Percentiles rank a stretch among this genome's conserved stretches.
Conservation (phyloP, 2,797 vertebrate species). For the Meriones psammophilus region DNA sequence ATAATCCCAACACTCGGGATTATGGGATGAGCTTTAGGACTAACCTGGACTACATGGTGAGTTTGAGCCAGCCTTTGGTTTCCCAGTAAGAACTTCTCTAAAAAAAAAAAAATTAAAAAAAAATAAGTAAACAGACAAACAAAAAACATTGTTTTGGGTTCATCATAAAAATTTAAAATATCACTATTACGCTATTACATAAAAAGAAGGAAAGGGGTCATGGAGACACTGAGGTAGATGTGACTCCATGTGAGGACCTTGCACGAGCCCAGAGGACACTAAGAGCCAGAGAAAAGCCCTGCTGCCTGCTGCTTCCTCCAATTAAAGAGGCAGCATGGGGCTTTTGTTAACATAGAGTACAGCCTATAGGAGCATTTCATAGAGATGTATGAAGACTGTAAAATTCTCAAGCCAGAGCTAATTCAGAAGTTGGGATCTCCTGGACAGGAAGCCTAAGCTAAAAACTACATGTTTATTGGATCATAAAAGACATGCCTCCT, state of each 20-base stretch:
- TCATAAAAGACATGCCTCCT: slow-evolving; percentile 82
- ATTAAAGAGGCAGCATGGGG: background rate
- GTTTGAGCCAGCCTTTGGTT: background rate
- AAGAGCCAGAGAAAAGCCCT: background rate
- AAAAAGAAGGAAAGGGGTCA: background rate
- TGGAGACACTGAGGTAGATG: background rate
- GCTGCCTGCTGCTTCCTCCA: background rate
- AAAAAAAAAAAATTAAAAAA: too few species aligned
- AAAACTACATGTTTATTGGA: slow-evolving; percentile 83
- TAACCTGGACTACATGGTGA: background rate
- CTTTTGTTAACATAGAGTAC: slow-evolving; percentile 37
- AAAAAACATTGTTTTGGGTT: background rate
- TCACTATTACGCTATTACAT: background rate
- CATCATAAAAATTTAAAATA: slow-evolving; percentile 35
- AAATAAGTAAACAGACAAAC: background rate
- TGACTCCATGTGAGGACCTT: background rate
- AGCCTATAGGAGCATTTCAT: background rate
- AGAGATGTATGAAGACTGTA: slow-evolving; percentile 57
- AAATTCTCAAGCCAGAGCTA: slow-evolving; percentile 47
- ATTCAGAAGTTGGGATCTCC: slow-evolving; percentile 58
- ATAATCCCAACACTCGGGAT: background rate
- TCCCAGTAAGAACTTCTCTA: background rate
- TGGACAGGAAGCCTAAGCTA: slow-evolving; percentile 61
- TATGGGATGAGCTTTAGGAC: background rate
- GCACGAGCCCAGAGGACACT: background rate